Base-by-base conservation (phyloP, 2,113 vertebrate genomes). In the Lycocorax pyrrhopterus region DNA sequence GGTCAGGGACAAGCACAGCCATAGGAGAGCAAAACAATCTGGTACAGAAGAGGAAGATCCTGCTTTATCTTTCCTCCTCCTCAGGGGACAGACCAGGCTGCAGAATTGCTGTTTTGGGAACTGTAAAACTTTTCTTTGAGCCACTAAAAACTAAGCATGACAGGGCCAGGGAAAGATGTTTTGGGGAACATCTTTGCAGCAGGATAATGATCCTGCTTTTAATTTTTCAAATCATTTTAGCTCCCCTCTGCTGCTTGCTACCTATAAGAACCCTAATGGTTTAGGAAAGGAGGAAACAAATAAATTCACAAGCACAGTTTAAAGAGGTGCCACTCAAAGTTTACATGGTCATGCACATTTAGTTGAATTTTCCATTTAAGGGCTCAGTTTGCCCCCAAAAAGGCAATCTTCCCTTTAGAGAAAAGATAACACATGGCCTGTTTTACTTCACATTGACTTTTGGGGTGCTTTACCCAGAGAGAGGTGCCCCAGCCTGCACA, bases 1-100 rank as follows among this genome's bases (percentile, higher is more conserved):
- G 96, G 77, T 95, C 95, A 95, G 93, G 91, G 95, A 96, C 89
- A 69, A 60, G 91, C 79, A 62, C 39, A 77, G 72, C 80, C 82
- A 75, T 2, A 75, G 79, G 55, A 96, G n/a, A 93, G 77, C 87
- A 87, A 73, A 91, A 74, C 81, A 87, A 41, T 53, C 93, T 94
- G 87, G 77, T 75, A 13, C 91, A 91, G 93, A 84, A 41, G 69
- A 78, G 56, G 89, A 59, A 91, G 91, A 55, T 49, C 27, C 83
- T 51, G 18, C 95, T 86, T 90, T 93, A 89, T 72, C 85, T 59
- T 43, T 56, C 72, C 18, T 84, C 69, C 71, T 87, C 58, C 86
- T 80, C 55, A 0, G 2, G 76, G 87, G 86, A 89, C 15, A 7
- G 6, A 15, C 0, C 0, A 64, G 79, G 55, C 79, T 81, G 55